Percentiles rank a stretch among this genome's conserved stretches.
Evolutionary conservation across 2,113 vertebrate species (phyloP).

Genomic region (Mus pahari): DNA sequence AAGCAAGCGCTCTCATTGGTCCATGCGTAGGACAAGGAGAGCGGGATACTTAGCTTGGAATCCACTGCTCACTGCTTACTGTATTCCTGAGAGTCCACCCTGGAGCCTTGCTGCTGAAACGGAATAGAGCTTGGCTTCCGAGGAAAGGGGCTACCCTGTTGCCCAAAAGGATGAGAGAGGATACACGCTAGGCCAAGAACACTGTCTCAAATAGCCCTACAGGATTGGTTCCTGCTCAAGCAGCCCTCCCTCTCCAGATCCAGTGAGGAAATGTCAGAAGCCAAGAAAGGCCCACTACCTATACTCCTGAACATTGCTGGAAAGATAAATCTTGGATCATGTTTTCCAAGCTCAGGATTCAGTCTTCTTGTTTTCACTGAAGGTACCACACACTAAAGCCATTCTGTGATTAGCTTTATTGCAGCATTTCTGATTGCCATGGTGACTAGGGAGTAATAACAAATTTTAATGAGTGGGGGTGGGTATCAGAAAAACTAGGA

Average conservation of each 20-base stretch:
- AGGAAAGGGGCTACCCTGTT: fast-evolving
- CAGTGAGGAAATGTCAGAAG: background rate
- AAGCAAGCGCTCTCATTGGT: background rate
- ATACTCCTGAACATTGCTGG: background rate
- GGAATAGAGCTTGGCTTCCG: background rate
- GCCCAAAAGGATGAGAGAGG: background rate
- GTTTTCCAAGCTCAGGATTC: constrained; percentile 15
- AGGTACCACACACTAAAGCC: background rate
- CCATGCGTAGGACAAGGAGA: background rate
- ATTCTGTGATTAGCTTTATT: background rate
- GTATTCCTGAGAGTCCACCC: background rate
- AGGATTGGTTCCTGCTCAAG: background rate
- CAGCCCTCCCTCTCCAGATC: background rate
- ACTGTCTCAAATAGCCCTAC: background rate
- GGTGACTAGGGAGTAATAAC: background rate
- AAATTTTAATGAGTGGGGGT: background rate
- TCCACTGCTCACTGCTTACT: background rate
- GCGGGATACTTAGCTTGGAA: background rate
- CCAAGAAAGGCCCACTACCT: background rate
- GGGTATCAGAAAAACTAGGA: background rate
- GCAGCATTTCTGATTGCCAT: background rate
- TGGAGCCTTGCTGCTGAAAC: background rate
- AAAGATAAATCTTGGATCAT: background rate
- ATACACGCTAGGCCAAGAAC: background rate
- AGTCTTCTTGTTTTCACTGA: background rate